Base-by-base conservation (phyloP, 2,113 vertebrate genomes). In the Octodon degus region DNA sequence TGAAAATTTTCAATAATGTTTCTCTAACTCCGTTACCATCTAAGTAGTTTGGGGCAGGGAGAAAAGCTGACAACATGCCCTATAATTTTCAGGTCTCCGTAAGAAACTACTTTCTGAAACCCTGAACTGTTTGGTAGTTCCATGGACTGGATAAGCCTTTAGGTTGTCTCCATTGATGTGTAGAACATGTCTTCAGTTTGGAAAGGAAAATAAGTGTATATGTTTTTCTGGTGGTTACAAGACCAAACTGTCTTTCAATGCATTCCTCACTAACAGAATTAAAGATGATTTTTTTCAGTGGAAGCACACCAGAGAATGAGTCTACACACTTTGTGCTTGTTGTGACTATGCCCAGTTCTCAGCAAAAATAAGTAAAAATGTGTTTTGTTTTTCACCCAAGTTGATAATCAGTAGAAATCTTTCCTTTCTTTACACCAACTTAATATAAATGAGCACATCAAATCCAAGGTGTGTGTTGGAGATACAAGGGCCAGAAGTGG, bases 341-440 rank as follows among this genome's bases (percentile, higher is more conserved):
- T 77, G 1, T 86, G 4, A 82, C 37, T 34, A 13, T 34, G 67
- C 79, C 47, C 91, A 77, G 30, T 72, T 85, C 16, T 91, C 63
- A 85, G 13, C n/a, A 58, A 27, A 89, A 53, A 25, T 77, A 22
- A 85, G 13, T 43, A 58, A 27, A 89, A 53, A 25, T 77, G 27
- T 81, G 10, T 62, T 94, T 82, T 60, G 24, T 22, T 94, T 70
- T 90, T 72, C 80, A 89, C n/a, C 22, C 60, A 92, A 30, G 32
- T 79, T 65, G 24, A 40, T 76, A 37, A 83, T 80, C 34, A 86
- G 20, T 72, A 34, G 22, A 24, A 70, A 5, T 86, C 34, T 17
- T 62, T 70, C 86, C 25, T 70, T 16, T 92, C 50, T 86, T 77
- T 77, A 40, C 25, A 70, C 32, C 4, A 53, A 24, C 6, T 87